A percentile compares a stretch with the other conserved stretches of the same genome.
These are phyloP conservation scores for Agrilus planipennis DNA, from an alignment of 1,140 invertebrate species.

Conservation along the genomic window DNA sequence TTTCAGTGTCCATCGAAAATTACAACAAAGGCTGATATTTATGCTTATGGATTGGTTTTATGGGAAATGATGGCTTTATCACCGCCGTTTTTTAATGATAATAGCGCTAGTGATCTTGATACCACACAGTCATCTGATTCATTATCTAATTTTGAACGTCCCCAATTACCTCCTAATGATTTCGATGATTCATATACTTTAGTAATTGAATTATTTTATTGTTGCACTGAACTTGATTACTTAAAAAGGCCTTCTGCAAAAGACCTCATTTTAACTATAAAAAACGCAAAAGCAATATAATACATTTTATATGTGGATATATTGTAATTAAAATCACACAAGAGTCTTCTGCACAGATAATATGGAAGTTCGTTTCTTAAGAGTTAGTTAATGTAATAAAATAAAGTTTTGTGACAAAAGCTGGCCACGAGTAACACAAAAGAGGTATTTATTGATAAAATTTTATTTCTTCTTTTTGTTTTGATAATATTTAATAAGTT, in stretches of 20 bases:
- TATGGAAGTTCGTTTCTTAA: no score
- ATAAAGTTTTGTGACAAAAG: no score
- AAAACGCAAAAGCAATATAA: no score
- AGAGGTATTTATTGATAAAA: conserved; percentile 14
- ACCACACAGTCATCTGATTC: conserved; percentile 29
- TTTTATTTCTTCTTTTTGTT: conserved; percentile 9
- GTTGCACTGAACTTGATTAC: conserved; percentile 53
- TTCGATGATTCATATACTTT: conserved; percentile 46
- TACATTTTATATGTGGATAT: no score
- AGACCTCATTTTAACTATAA: no score
- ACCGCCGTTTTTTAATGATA: conserved; percentile 41
- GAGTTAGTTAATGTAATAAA: no score
- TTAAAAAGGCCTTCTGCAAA: conserved; percentile 48
- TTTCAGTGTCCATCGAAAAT: conserved; percentile 43
- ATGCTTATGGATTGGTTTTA: conserved; percentile 61
- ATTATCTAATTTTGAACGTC: conserved; percentile 33
- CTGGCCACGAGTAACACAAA: no score
- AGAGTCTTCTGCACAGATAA: no score
- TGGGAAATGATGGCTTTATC: conserved; percentile 70
- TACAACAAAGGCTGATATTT: conserved; percentile 58
- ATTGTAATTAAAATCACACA: no score
- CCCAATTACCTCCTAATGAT: conserved; percentile 51
- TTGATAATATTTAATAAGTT: conserved; percentile 7
- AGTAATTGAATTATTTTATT: conserved; percentile 56
- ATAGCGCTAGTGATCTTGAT: conserved; percentile 28